Evolutionary conservation across 2,888 invertebrate species (phyloP).

Genomic region (Ochropleura leucogaster): DNA sequence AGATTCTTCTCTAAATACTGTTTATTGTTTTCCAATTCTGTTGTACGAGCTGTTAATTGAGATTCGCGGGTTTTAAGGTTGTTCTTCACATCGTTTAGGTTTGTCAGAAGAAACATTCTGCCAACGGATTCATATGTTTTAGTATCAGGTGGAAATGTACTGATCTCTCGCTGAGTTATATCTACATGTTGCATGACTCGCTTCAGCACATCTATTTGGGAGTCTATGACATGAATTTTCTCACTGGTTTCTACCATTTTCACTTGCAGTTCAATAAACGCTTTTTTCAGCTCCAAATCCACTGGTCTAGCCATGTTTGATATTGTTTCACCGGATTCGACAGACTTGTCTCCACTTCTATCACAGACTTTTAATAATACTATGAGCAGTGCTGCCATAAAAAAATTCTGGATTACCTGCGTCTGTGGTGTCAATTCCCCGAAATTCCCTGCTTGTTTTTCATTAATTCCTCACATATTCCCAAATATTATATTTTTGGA

Average conservation of each 20-base stretch:
- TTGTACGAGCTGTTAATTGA: slow-evolving; percentile 92
- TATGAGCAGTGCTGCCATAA: too few species aligned
- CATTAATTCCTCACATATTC: too few species aligned
- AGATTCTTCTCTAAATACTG: slow-evolving; percentile 95
- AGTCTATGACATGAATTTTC: slow-evolving; percentile 94
- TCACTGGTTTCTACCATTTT: slow-evolving; percentile 95
- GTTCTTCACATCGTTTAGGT: slow-evolving; percentile 91
- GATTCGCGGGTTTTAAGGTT: slow-evolving; percentile 91
- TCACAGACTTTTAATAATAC: too few species aligned
- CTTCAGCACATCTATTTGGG: slow-evolving; percentile 93
- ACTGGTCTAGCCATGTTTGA: slow-evolving; percentile 86
- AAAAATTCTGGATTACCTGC: too few species aligned
- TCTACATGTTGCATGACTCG: slow-evolving; percentile 93
- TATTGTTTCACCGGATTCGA: background rate
- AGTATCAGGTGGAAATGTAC: slow-evolving; percentile 91
- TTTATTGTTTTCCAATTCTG: slow-evolving; percentile 94
- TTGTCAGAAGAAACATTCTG: slow-evolving; percentile 95
- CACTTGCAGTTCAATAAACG: slow-evolving; percentile 95
- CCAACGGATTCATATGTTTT: slow-evolving; percentile 95
- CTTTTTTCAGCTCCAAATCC: slow-evolving; percentile 92
- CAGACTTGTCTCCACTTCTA: background rate
- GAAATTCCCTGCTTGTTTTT: too few species aligned
- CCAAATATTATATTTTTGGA: too few species aligned
- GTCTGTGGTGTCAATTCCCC: too few species aligned
- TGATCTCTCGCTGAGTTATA: slow-evolving; percentile 93